phyloP scores from a whole-genome alignment of 2,113 vertebrate species.

The Rattus norvegicus region DNA sequence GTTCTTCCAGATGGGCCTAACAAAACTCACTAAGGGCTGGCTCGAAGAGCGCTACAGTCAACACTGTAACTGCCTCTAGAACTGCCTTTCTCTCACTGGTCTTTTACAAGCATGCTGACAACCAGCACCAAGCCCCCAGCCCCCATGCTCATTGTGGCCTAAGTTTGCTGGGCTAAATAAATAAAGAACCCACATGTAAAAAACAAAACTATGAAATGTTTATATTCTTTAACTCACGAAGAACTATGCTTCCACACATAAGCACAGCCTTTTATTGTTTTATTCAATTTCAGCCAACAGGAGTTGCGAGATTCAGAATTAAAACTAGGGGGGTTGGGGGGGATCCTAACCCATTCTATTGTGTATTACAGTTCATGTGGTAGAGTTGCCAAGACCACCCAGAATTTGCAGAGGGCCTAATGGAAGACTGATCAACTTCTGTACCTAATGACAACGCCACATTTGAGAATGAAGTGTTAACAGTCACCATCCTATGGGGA shows the following conservation, averaged over 20 bases:
- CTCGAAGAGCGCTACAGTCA: slow-evolving; percentile 38
- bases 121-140: neutral
- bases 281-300: slow-evolving; percentile 72
- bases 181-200: slow-evolving; percentile 50
- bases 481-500: slow-evolving; percentile 63
- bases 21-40: neutral
- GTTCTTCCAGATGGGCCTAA: slow-evolving; percentile 28
- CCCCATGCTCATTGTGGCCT: neutral
- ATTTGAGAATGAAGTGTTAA: slow-evolving; percentile 83
- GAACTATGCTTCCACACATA: slow-evolving; percentile 19
- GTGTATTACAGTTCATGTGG: slow-evolving; percentile 81
- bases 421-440: slow-evolving; percentile 83
- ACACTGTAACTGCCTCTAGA: neutral
- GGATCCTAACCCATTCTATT: slow-evolving; percentile 79
- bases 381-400: slow-evolving; percentile 85
- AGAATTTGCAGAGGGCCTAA: slow-evolving; percentile 82
- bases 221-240: slow-evolving; percentile 54
- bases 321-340: neutral
- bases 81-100: slow-evolving; percentile 44
- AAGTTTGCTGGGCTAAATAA: slow-evolving; percentile 11
- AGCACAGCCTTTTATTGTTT: slow-evolving; percentile 58
- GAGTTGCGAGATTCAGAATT: slow-evolving; percentile 81
- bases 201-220: slow-evolving; percentile 15
- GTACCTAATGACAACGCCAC: slow-evolving; percentile 85
- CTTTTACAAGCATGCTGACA: slow-evolving; percentile 31